Conservation (phyloP, 2,888 invertebrate genomes). For the Melanophora roralis region DNA sequence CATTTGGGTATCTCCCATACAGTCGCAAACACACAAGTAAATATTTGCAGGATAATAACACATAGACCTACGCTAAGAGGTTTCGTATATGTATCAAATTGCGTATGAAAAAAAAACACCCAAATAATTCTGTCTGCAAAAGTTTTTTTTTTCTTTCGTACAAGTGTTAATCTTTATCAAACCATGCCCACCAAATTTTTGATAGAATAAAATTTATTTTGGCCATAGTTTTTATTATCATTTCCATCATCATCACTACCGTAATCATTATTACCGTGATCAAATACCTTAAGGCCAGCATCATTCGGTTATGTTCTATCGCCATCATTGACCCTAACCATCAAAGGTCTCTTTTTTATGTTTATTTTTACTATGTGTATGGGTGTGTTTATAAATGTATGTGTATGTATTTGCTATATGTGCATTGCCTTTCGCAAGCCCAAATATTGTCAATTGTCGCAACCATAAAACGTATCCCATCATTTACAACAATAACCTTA, state of each 20-base stretch:
- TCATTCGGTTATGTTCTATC: not conserved
- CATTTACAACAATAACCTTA: slow-evolving; percentile 11
- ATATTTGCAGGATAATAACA: too few species aligned
- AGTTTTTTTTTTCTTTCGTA: not conserved
- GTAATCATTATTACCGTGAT: not conserved
- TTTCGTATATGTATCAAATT: too few species aligned
- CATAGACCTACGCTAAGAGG: too few species aligned
- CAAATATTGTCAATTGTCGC: slow-evolving; percentile 33
- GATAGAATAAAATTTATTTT: slow-evolving; percentile 19
- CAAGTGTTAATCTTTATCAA: not conserved
- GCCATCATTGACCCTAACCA: slow-evolving; percentile 13
- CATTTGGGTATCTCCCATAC: too few species aligned
- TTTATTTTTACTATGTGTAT: not conserved
- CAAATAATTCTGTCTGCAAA: too few species aligned
- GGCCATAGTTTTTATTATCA: not conserved
- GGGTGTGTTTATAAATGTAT: not conserved
- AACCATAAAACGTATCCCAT: slow-evolving; percentile 8
- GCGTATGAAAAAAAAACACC: too few species aligned
- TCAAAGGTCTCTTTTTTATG: slow-evolving; percentile 2
- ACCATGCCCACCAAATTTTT: slow-evolving; percentile 29
- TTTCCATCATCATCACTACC: not conserved
- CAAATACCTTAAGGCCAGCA: not conserved
- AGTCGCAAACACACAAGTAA: too few species aligned
- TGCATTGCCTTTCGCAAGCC: not conserved
- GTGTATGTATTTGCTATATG: not conserved